Conservation (phyloP, 2,113 vertebrate species). For the Microtus oregoni region DNA sequence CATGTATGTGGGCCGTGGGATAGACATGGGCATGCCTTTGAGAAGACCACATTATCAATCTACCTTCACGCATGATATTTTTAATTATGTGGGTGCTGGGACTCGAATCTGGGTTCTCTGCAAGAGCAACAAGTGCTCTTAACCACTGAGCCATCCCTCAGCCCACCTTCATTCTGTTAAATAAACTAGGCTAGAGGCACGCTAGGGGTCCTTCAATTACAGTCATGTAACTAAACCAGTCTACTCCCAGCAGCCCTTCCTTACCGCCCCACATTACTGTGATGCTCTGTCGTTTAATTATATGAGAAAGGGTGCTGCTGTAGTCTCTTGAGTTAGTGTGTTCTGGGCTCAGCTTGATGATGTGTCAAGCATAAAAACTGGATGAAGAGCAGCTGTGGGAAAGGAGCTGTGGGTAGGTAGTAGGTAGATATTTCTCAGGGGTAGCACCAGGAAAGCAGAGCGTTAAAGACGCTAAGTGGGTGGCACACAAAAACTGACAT, state of each 20-base stretch:
- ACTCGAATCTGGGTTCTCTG: background rate
- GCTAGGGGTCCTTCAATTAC: slow-evolving; percentile 5
- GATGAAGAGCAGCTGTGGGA: background rate
- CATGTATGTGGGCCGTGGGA: background rate
- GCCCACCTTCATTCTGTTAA: background rate
- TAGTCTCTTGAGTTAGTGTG: background rate
- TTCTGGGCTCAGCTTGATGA: background rate
- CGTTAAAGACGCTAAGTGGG: background rate
- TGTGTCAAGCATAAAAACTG: background rate
- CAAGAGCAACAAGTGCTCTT: background rate
- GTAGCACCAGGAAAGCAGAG: background rate
- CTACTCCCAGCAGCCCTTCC: background rate
- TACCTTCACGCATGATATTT: background rate
- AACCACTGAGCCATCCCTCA: background rate
- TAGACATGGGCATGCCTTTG: background rate
- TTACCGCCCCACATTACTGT: background rate
- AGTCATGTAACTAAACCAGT: background rate
- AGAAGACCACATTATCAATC: background rate
- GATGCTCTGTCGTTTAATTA: background rate
- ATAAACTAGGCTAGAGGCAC: background rate
- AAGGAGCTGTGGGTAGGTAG: background rate
- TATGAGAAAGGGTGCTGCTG: background rate
- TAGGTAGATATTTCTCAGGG: background rate
- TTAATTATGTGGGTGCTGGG: background rate
- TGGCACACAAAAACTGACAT: background rate